These are phyloP conservation scores for Dryobota labecula DNA, from an alignment of 2,888 invertebrate genomes.

Conservation along the genomic window DNA sequence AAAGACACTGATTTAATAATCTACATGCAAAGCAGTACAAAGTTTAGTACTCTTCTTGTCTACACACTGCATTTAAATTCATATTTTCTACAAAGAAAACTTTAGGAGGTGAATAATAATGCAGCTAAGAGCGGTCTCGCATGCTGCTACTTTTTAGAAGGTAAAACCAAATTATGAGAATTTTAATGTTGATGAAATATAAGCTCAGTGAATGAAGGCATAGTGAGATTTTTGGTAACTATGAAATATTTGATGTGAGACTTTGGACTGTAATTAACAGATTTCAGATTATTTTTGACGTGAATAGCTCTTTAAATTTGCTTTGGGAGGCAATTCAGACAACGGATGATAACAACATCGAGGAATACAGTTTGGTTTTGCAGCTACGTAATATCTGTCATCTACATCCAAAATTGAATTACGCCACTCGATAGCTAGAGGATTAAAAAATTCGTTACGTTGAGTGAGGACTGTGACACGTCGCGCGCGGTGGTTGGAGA, in stretches of 20 bases:
- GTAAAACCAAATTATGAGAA: background rate
- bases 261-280: background rate
- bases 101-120: conserved; percentile 49
- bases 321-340: too few relatives aligned
- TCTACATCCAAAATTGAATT: too few relatives aligned
- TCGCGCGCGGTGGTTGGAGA: too few relatives aligned
- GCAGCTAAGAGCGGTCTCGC: conserved; percentile 25
- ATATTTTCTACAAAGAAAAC: conserved; percentile 42
- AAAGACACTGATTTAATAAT: conserved; percentile 37
- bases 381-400: too few relatives aligned
- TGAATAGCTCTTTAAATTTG: too few relatives aligned
- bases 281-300: background rate
- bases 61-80: conserved; percentile 53
- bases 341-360: too few relatives aligned
- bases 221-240: background rate
- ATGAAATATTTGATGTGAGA: background rate
- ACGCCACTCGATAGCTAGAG: too few relatives aligned
- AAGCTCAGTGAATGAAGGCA: background rate
- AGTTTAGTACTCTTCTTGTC: conserved; percentile 23
- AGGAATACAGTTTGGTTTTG: too few relatives aligned
- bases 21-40: conserved; percentile 30
- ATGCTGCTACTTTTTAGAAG: conserved; percentile 26
- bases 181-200: conserved; percentile 11
- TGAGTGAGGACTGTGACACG: too few relatives aligned
- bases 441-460: too few relatives aligned